Evolutionary conservation across 2,888 invertebrate genomes (phyloP).

Genomic region (Drosophila macrospina): DNA sequence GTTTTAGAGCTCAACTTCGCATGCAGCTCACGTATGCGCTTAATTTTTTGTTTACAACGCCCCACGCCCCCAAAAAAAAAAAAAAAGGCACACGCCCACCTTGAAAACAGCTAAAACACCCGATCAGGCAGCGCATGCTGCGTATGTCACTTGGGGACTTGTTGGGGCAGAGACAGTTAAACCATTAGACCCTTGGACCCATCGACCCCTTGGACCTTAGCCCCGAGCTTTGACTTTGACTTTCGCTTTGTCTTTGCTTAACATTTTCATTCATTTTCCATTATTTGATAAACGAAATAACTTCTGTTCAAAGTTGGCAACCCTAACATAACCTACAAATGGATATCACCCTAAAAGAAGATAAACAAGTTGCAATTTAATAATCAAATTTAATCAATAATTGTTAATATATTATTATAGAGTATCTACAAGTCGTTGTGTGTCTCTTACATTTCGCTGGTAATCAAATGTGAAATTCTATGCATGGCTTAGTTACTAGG

Average conservation of each 20-base stretch:
- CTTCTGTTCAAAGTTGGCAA: constrained; percentile 1
- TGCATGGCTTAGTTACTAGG: constrained; percentile 59
- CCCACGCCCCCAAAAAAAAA: no score
- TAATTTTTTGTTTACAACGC: constrained; percentile 79
- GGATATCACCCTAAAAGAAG: neutral
- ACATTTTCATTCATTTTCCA: constrained; percentile 22
- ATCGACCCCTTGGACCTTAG: neutral
- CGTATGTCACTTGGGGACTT: constrained; percentile 60
- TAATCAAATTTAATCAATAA: no score
- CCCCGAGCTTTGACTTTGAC: constrained; percentile 10
- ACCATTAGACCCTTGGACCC: constrained; percentile 3
- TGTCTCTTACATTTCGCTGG: constrained; percentile 19
- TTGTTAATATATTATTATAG: constrained; percentile 3
- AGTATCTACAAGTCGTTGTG: constrained; percentile 33
- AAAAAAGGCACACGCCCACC: constrained; percentile 30
- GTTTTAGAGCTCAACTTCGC: constrained; percentile 19
- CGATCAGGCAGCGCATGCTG: constrained; percentile 22
- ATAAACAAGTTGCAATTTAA: neutral
- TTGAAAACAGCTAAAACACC: constrained; percentile 15
- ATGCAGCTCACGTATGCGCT: constrained; percentile 77
- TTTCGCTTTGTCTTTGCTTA: constrained; percentile 3
- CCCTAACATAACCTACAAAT: neutral
- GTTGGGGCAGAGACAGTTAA: constrained; percentile 39
- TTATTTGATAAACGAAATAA: constrained; percentile 12
- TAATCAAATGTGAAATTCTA: constrained; percentile 71